Evolutionary conservation across 2,113 vertebrate species (phyloP).

Genomic region (Gymnogyps californianus): DNA sequence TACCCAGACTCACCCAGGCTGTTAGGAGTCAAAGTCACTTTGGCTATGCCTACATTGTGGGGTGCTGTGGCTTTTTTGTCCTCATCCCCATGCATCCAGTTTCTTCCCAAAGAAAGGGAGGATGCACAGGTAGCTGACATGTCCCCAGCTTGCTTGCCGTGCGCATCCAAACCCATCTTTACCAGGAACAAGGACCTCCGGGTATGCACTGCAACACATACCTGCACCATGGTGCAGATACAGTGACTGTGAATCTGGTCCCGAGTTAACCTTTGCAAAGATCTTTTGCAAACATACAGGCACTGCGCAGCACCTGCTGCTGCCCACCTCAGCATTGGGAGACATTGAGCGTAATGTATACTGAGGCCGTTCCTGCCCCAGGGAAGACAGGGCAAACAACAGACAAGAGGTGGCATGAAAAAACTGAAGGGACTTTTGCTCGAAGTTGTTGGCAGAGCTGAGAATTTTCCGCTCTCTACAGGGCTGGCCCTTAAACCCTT

Average conservation of each 20-base stretch:
- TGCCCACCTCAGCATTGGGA: neutral
- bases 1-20: neutral
- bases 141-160: neutral
- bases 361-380: neutral
- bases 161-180: neutral
- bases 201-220: neutral
- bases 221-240: accelerated
- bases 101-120: neutral
- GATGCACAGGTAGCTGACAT: neutral
- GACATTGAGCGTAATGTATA: accelerated
- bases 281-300: neutral
- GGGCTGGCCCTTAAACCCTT: conserved; percentile 23
- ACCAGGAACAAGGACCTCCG: neutral
- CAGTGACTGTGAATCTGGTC: accelerated
- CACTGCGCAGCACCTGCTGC: neutral
- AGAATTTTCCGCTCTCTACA: neutral
- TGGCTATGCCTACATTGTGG: neutral
- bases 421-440: neutral
- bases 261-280: accelerated
- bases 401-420: neutral
- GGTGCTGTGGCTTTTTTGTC: neutral
- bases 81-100: neutral
- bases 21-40: neutral
- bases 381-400: neutral
- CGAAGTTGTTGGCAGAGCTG: neutral